Conservation (phyloP, 2,113 vertebrate species). For the Grammomys surdaster region DNA sequence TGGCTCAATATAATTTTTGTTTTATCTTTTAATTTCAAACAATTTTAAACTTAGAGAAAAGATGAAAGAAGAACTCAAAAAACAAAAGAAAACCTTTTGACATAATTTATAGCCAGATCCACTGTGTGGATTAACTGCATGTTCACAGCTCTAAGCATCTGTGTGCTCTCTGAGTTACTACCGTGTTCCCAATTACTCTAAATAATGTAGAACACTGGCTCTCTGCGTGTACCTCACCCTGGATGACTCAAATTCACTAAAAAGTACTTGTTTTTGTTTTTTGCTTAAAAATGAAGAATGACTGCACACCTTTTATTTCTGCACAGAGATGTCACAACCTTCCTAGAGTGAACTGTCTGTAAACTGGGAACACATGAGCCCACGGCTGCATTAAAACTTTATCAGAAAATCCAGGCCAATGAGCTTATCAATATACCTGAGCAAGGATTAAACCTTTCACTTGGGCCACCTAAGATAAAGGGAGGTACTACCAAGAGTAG, state of each 20-base stretch:
- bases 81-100: neutral
- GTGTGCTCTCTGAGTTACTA: neutral
- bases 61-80: neutral
- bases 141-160: neutral
- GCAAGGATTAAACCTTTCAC: neutral
- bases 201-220: neutral
- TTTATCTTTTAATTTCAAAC: neutral
- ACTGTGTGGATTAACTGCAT: neutral
- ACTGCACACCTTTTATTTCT: neutral
- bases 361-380: neutral
- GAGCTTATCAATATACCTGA: neutral
- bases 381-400: neutral
- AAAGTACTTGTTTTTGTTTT: neutral
- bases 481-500: neutral
- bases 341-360: neutral
- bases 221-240: neutral
- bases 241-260: neutral
- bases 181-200: neutral
- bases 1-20: neutral
- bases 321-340: neutral
- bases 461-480: neutral
- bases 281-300: neutral
- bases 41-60: conserved; percentile 15
- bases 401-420: neutral
- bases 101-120: neutral